phyloP scores from a whole-genome alignment of 1,140 invertebrate genomes.

The Ceratitis capitata region DNA sequence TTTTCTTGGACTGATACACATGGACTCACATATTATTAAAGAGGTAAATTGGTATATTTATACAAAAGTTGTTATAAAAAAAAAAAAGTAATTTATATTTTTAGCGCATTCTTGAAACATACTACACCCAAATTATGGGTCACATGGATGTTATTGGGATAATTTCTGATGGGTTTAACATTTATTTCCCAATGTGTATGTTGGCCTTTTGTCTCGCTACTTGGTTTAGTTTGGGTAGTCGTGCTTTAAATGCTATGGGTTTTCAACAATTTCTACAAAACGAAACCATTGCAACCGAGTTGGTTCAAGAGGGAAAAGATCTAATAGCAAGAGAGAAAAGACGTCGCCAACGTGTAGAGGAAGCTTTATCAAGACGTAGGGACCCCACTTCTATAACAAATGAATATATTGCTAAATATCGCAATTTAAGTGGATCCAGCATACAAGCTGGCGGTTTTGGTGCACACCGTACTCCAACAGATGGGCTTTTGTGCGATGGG shows the following conservation, averaged over 20 bases:
- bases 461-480: conserved; percentile 49
- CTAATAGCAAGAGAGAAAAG: conserved; percentile 89
- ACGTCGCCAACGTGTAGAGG: conserved; percentile 81
- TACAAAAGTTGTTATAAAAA: conserved; percentile 76
- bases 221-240: conserved; percentile 93
- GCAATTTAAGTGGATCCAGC: conserved; percentile 69
- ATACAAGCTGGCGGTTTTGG: neutral
- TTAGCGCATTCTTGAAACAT: conserved; percentile 60
- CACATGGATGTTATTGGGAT: conserved; percentile 99
- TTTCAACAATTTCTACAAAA: conserved; percentile 96
- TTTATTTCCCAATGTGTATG: conserved; percentile 98
- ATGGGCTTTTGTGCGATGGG: conserved; percentile 63
- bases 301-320: conserved; percentile 92
- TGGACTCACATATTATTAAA: conserved; percentile 96
- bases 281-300: conserved; percentile 91
- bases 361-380: conserved; percentile 76
- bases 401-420: conserved; percentile 65
- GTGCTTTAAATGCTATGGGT: conserved; percentile 87
- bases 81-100: conserved; percentile 69
- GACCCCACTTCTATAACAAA: conserved; percentile 72
- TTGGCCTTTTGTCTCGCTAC: conserved; percentile 92
- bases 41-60: conserved; percentile 60
- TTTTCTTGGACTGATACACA: conserved; percentile 96
- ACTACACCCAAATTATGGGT: conserved; percentile 91
- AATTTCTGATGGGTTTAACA: conserved; percentile 97